These are phyloP conservation scores for Ceratosolen fusciceps DNA, from an alignment of 1,140 invertebrate genomes.

Conservation along the genomic window DNA sequence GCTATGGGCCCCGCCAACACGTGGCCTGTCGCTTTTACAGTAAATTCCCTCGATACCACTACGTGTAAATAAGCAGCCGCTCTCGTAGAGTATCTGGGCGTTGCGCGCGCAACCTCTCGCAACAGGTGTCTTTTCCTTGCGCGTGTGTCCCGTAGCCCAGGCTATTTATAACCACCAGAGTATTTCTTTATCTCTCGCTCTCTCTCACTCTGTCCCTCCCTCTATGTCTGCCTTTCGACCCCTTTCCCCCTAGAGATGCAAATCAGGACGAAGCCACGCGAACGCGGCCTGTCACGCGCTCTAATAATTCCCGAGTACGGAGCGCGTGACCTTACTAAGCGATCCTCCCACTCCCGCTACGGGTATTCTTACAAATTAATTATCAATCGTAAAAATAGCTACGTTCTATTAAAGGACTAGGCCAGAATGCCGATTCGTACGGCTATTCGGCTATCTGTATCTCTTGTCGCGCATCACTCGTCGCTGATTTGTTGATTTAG, in stretches of 20 bases:
- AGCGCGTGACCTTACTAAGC: not conserved
- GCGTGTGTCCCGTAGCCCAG: not conserved
- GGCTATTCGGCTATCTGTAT: too few relatives aligned
- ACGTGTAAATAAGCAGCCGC: not conserved
- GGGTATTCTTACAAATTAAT: not conserved
- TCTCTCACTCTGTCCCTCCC: too few relatives aligned
- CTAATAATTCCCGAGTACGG: not conserved
- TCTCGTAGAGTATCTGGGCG: not conserved
- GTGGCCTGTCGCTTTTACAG: not conserved
- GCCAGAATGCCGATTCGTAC: too few relatives aligned
- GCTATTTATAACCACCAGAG: not conserved
- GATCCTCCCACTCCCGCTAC: too few relatives aligned
- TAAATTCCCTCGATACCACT: not conserved
- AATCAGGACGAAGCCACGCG: too few relatives aligned
- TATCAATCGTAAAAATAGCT: not conserved
- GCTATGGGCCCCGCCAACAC: too few relatives aligned
- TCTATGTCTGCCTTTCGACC: not conserved
- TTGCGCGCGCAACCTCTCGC: not conserved
- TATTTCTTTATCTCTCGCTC: not conserved
- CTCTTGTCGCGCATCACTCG: too few relatives aligned
- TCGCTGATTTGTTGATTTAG: too few relatives aligned
- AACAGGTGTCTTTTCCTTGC: slow-evolving; percentile 22
- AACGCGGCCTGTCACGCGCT: not conserved
- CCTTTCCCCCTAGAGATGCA: not conserved
- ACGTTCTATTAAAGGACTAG: too few relatives aligned